phyloP scores from a whole-genome alignment of 2,888 invertebrate species.

The Ferdinandea cuprea region DNA sequence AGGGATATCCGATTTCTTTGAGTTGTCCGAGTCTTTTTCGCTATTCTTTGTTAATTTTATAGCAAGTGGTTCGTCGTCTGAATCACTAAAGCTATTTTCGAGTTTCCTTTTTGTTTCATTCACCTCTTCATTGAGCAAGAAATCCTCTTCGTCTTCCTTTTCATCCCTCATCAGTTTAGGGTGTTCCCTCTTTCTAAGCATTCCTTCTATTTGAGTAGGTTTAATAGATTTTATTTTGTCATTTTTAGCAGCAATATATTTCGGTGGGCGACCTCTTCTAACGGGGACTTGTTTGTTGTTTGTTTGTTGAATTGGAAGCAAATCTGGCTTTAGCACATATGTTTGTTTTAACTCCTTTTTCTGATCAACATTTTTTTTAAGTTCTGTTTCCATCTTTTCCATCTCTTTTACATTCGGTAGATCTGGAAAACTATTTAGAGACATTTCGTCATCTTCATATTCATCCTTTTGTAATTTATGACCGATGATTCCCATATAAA shows the following conservation, averaged over 20 bases:
- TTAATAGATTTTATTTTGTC: slow-evolving; percentile 65
- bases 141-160: slow-evolving; percentile 80
- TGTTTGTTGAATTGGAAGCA: slow-evolving; percentile 51
- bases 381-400: slow-evolving; percentile 85
- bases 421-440: slow-evolving; percentile 88
- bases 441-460: slow-evolving; percentile 85
- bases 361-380: slow-evolving; percentile 83
- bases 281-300: too few relatives aligned
- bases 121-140: slow-evolving; percentile 80
- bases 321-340: slow-evolving; percentile 36
- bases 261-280: slow-evolving; percentile 79
- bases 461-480: slow-evolving; percentile 87
- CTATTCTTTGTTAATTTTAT: slow-evolving; percentile 83
- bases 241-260: slow-evolving; percentile 64
- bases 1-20: slow-evolving; percentile 67
- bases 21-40: slow-evolving; percentile 76
- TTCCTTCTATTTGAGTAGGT: slow-evolving; percentile 80
- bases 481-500: slow-evolving; percentile 89
- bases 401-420: slow-evolving; percentile 86
- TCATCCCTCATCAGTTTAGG: slow-evolving; percentile 76
- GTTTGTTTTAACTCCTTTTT: slow-evolving; percentile 61
- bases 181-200: slow-evolving; percentile 81
- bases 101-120: slow-evolving; percentile 81
- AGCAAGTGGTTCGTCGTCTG: slow-evolving; percentile 87
- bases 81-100: slow-evolving; percentile 85